These are phyloP conservation scores for Bombus vancouverensis DNA, from an alignment of 1,140 invertebrate species.

Conservation along the genomic window DNA sequence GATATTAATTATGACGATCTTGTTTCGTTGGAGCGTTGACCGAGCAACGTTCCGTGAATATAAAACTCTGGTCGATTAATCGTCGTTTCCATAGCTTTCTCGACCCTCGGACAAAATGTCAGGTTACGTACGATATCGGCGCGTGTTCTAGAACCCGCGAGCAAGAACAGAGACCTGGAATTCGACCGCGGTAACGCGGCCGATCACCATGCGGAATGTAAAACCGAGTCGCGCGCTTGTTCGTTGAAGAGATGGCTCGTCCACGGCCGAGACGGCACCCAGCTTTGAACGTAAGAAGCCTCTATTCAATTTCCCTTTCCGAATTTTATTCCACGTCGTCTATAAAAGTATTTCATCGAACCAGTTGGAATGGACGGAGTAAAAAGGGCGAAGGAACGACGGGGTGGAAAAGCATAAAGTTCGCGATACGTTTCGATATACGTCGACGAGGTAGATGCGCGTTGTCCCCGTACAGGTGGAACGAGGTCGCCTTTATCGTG, in stretches of 20 bases:
- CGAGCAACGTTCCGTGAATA: too few species aligned
- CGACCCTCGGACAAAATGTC: too few species aligned
- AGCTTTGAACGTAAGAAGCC: neutral
- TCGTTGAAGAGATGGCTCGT: neutral
- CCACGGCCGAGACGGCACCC: neutral
- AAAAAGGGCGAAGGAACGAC: neutral
- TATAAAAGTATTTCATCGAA: slow-evolving; percentile 41
- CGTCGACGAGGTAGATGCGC: neutral
- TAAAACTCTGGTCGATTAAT: too few species aligned
- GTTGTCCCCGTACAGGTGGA: slow-evolving; percentile 5
- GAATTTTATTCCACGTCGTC: slow-evolving; percentile 30
- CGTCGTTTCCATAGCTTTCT: too few species aligned
- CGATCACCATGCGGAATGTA: neutral
- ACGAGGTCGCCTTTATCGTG: slow-evolving; percentile 47
- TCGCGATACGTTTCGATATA: slow-evolving; percentile 27
- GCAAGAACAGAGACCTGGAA: neutral
- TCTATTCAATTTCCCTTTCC: slow-evolving; percentile 21
- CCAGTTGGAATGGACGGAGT: neutral
- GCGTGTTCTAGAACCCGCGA: too few species aligned
- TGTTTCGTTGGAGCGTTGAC: too few species aligned
- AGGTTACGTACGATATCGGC: too few species aligned
- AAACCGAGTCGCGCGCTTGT: neutral
- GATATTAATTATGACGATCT: too few species aligned
- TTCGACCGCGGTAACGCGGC: slow-evolving; percentile 12
- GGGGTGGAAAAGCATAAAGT: slow-evolving; percentile 10